Evolutionary conservation across 2,113 vertebrate species (phyloP).

Genomic region (Danio rerio): GRCz12tu NC_133182.1:6189501-6190000

Average conservation of each 20-base stretch:
- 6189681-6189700: conserved; percentile 66
- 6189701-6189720: conserved; percentile 74
- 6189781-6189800: conserved; percentile 67
- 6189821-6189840: conserved; percentile 74
- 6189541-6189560: no score
- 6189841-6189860: conserved; percentile 82
- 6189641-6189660: conserved; percentile 57
- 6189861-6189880: conserved; percentile 84
- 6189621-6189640: conserved; percentile 30
- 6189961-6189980: conserved; percentile 51
- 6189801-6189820: conserved; percentile 72
- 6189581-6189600: neutral
- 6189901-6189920: conserved; percentile 62
- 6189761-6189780: conserved; percentile 71
- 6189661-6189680: conserved; percentile 64
- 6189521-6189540: no score
- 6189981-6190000: conserved; percentile 37
- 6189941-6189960: conserved; percentile 42
- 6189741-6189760: conserved; percentile 74
- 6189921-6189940: conserved; percentile 43
- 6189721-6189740: conserved; percentile 84
- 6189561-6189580: no score
- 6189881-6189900: conserved; percentile 80
- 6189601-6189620: neutral
- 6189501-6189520: no score